A percentile compares a stretch with the other conserved stretches of the same genome.
Evolutionary conservation across 2,113 vertebrate genomes (phyloP).

Genomic region (Antechinus flavipes): DNA sequence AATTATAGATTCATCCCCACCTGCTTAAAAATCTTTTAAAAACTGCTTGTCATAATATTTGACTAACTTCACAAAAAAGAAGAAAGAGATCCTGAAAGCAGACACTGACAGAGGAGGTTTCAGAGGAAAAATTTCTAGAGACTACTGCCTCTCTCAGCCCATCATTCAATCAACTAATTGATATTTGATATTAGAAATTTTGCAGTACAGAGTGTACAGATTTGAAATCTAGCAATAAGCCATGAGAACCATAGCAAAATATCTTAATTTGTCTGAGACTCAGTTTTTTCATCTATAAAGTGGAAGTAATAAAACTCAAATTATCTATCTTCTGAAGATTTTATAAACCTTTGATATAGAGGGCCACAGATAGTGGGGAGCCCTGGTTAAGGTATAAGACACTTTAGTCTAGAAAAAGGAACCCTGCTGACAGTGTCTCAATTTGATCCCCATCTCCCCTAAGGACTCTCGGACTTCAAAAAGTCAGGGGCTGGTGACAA

Average conservation of each 20-base stretch:
- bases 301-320: conserved; percentile 3
- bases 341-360: background rate
- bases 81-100: background rate
- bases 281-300: background rate
- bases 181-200: background rate
- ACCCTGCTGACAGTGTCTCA: too few species aligned
- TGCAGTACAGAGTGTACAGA: background rate
- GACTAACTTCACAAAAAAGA: background rate
- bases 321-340: background rate
- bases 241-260: background rate
- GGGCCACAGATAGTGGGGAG: too few species aligned
- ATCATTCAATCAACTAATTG: background rate
- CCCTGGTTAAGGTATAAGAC: too few species aligned
- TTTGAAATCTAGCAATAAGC: background rate
- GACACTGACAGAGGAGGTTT: background rate
- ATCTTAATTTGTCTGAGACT: background rate
- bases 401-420: too few species aligned
- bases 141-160: background rate
- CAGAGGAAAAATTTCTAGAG: conserved; percentile 5
- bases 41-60: background rate
- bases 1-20: background rate
- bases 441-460: too few species aligned
- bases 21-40: background rate
- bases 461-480: too few species aligned
- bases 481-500: too few species aligned